A percentile compares a stretch with the other conserved stretches of the same genome.
Evolutionary conservation across 2,797 vertebrate genomes (phyloP).

Genomic region (Phataginus tetradactyla): DNA sequence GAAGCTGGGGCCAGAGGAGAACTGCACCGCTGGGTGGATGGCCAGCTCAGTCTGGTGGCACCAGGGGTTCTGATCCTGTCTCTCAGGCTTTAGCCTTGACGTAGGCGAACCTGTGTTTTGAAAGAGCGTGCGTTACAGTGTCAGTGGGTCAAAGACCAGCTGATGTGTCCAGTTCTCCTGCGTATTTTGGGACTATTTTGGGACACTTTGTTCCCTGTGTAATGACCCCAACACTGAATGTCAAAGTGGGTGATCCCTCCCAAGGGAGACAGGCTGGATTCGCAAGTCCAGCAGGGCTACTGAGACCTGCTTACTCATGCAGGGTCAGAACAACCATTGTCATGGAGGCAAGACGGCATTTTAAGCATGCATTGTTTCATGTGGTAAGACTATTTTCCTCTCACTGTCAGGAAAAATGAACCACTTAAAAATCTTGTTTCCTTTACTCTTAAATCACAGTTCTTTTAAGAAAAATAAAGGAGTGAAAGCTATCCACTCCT

Average conservation of each 20-base stretch:
- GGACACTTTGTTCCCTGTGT: not conserved
- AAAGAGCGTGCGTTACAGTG: not conserved
- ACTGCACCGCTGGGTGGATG: not conserved
- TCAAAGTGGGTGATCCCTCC: not conserved
- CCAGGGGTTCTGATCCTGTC: not conserved
- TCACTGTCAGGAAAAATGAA: not conserved
- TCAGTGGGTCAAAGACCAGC: not conserved
- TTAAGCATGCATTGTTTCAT: not conserved
- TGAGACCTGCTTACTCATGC: not conserved
- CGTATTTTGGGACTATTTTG: not conserved
- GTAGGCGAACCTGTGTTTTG: not conserved
- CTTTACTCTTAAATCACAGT: not conserved
- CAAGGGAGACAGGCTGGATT: not conserved
- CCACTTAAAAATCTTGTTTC: not conserved
- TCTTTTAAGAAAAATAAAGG: constrained; percentile 35
- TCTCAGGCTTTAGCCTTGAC: not conserved
- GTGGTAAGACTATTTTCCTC: not conserved
- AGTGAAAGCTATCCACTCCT: constrained; percentile 7
- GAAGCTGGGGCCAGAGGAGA: not conserved
- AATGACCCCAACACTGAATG: not conserved
- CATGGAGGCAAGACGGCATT: not conserved
- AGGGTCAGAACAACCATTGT: not conserved
- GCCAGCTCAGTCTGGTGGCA: too few species aligned
- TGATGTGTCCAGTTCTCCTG: not conserved
- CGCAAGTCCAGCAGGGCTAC: not conserved